These are phyloP conservation scores for Acanthopagrus latus DNA, from an alignment of 2,797 vertebrate species.

Conservation along the genomic window DNA sequence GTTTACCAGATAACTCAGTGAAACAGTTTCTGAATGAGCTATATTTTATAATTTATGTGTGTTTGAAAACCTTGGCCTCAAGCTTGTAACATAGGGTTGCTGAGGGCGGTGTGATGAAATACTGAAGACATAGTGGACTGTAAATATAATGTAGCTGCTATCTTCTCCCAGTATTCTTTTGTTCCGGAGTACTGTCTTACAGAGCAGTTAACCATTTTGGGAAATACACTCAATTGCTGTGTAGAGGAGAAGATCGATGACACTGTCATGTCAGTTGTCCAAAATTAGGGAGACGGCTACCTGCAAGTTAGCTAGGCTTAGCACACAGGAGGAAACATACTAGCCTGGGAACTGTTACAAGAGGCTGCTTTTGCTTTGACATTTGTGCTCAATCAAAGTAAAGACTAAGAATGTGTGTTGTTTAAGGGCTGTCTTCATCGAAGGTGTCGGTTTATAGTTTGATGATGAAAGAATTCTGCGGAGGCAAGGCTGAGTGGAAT, in stretches of 20 bases:
- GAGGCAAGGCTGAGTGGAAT: too few relatives aligned
- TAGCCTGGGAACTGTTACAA: not conserved
- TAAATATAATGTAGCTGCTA: not conserved
- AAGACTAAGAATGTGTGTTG: too few relatives aligned
- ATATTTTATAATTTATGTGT: not conserved
- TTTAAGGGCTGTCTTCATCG: too few relatives aligned
- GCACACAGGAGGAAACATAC: conserved; percentile 15
- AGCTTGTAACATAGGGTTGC: not conserved
- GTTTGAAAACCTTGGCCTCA: not conserved
- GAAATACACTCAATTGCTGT: not conserved
- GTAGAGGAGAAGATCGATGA: conserved; percentile 18
- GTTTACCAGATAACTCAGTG: conserved; percentile 13
- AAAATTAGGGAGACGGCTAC: conserved; percentile 22
- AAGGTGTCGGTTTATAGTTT: too few relatives aligned
- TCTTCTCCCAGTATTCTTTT: not conserved
- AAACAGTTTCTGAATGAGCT: not conserved
- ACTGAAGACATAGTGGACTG: not conserved
- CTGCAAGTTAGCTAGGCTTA: conserved; percentile 22
- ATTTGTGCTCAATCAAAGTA: too few relatives aligned
- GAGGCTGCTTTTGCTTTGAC: too few relatives aligned
- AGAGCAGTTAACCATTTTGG: not conserved
- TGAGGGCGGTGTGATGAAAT: not conserved
- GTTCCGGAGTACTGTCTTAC: conserved; percentile 1
- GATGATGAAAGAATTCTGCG: too few relatives aligned
- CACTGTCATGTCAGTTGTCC: conserved; percentile 11